Evolutionary conservation across 2,888 invertebrate genomes (phyloP).

Genomic region (Orgyia antiqua): DNA sequence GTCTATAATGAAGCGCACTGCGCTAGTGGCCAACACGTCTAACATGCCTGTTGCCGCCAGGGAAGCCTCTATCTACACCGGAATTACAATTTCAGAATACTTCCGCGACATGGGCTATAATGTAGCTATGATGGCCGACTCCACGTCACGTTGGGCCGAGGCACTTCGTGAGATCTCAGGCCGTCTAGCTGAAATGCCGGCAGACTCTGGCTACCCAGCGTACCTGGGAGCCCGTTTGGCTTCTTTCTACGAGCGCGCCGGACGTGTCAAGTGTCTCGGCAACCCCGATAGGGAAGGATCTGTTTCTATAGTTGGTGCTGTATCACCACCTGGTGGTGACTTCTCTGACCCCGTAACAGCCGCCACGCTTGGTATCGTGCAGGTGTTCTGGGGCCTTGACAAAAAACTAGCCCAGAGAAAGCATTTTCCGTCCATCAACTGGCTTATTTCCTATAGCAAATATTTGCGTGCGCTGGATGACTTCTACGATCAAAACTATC

Average conservation of each 20-base stretch:
- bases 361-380: slow-evolving; percentile 99
- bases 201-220: slow-evolving; percentile 98
- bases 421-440: slow-evolving; percentile 99
- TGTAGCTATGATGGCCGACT: slow-evolving; percentile 99
- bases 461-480: slow-evolving; percentile 99
- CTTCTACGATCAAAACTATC: slow-evolving; percentile 99
- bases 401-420: slow-evolving; percentile 99
- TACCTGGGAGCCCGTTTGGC: slow-evolving; percentile 98
- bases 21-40: slow-evolving; percentile 99
- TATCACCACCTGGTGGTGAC: slow-evolving; percentile 99
- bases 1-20: slow-evolving; percentile 99
- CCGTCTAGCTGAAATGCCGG: slow-evolving; percentile 99
- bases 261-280: slow-evolving; percentile 97
- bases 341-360: slow-evolving; percentile 99
- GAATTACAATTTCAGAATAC: slow-evolving; percentile 99
- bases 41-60: slow-evolving; percentile 99
- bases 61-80: slow-evolving; percentile 99
- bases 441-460: slow-evolving; percentile 99
- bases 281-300: slow-evolving; percentile 99
- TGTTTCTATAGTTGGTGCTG: slow-evolving; percentile 99
- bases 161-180: slow-evolving; percentile 99
- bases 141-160: slow-evolving; percentile 99
- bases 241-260: slow-evolving; percentile 99
- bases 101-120: slow-evolving; percentile 99
- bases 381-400: slow-evolving; percentile 99